Evolutionary conservation across 2,113 vertebrate genomes (phyloP), one percentile per base, ranked within the genome.

Genomic region (Rhinoderma darwinii): DNA sequence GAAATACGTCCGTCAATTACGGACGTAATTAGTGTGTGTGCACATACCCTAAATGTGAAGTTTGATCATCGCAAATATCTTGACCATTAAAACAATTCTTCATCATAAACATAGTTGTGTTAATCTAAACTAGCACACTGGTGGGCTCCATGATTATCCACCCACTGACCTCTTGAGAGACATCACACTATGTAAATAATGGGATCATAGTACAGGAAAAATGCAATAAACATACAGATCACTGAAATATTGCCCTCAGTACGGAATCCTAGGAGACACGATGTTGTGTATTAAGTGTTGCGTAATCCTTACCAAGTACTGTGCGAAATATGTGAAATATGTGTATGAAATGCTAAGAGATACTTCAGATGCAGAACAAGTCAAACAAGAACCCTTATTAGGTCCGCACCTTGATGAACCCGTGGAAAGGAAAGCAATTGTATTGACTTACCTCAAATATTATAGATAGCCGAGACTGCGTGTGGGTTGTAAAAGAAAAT

Each of bases 281-380:
- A 44, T 66, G 56, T 61, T 81, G 18, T 81, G 78, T 61, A 41
- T 63, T 81, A 30, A 61, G n/a, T 12, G 32, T 82, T 82, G 79
- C 56, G 15, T 66, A 63, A 66, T 20, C 59, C 41, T 66, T 43
- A 39, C 22, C 32, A 10, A 66, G 10, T 56, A 44, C 54, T 63
- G 39, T 30, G 39, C 44, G 56, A 56, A 82, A 82, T 30, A 66
- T 82, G 56, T 44, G 12, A 66, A 66, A 12, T 20, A 82, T 82
- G 39, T 44, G 8, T 66, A 66, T 32, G 59, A 82, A 44, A 82
- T 82, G 15, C 41, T 20, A 63, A 66, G 79, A 82, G 56, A 4
- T 44, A 63, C 56, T 66, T 11, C 37, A 41, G 18, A 15, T 22
- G 18, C 35, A 39, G 20, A 37, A 12, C 30, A 39, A 59, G 54